A percentile compares a stretch with the other conserved stretches of the same genome.
Evolutionary conservation across 2,797 vertebrate genomes (phyloP).

Genomic region (Microhierax caerulescens): DNA sequence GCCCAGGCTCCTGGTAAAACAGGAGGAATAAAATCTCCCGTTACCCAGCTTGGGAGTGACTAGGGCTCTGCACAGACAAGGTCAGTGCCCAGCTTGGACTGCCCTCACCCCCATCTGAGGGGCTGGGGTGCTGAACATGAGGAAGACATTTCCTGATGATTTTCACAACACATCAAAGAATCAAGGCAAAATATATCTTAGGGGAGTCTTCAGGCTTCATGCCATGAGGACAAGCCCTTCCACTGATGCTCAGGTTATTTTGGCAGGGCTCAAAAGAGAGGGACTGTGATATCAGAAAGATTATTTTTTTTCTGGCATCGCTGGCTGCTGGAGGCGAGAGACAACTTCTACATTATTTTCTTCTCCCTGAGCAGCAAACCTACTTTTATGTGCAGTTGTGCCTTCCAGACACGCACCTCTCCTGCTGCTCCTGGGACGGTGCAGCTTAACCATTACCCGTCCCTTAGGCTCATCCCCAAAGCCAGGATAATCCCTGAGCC

Average conservation of each 20-base stretch:
- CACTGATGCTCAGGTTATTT: neutral
- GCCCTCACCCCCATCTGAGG: neutral
- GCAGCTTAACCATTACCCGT: neutral
- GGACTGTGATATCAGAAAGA: neutral
- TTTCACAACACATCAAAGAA: neutral
- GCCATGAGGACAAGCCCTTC: neutral
- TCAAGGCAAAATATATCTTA: neutral
- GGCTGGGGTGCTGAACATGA: neutral
- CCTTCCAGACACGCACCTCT: neutral
- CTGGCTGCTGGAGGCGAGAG: neutral
- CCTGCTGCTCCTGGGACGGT: neutral
- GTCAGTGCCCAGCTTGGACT: rapidly evolving
- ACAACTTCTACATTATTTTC: neutral
- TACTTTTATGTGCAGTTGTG: neutral
- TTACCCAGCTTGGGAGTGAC: neutral
- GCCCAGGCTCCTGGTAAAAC: neutral
- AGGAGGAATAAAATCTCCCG: neutral
- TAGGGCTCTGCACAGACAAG: neutral
- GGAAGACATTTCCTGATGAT: neutral
- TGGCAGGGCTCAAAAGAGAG: neutral
- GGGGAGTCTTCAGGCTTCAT: neutral
- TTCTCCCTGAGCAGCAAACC: neutral
- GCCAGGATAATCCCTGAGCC: neutral
- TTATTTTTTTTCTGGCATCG: neutral
- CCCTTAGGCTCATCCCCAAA: neutral